Evolutionary conservation across 2,113 vertebrate genomes (phyloP).

Genomic region (Cebidichthys violaceus): DNA sequence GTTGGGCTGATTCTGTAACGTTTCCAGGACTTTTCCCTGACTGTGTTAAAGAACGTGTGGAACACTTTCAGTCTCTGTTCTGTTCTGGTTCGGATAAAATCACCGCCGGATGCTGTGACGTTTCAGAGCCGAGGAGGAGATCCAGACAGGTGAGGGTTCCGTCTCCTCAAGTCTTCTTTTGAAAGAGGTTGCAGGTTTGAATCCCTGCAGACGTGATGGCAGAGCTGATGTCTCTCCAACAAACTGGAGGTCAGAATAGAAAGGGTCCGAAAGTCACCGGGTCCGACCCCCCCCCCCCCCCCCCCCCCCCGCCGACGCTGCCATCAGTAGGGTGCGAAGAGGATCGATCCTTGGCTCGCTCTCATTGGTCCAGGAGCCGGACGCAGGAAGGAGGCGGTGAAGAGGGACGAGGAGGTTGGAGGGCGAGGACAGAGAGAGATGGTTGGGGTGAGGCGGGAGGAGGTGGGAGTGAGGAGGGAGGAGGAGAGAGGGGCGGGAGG

Average conservation of each 20-base stretch:
- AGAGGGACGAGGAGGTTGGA: slow-evolving; percentile 86
- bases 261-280: slow-evolving; percentile 12
- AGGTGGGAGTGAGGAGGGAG: slow-evolving; percentile 81
- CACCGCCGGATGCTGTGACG: neutral
- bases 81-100: neutral
- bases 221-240: slow-evolving; percentile 16
- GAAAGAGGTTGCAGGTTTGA: slow-evolving; percentile 29
- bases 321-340: slow-evolving; percentile 91
- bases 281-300: neutral
- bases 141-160: slow-evolving; percentile 3
- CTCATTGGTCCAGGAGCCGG: slow-evolving; percentile 92
- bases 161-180: slow-evolving; percentile 19
- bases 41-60: neutral
- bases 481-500: slow-evolving; percentile 88
- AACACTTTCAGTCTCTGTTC: slow-evolving; percentile 5
- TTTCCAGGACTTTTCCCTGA: slow-evolving; percentile 6
- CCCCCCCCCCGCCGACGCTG: neutral
- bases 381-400: slow-evolving; percentile 91
- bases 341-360: slow-evolving; percentile 89
- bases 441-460: slow-evolving; percentile 83
- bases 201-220: slow-evolving; percentile 24
- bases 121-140: neutral
- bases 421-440: slow-evolving; percentile 91
- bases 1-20: neutral
- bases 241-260: slow-evolving; percentile 25